phyloP scores from a whole-genome alignment of 2,113 vertebrate genomes.

The Jaculus jaculus region DNA sequence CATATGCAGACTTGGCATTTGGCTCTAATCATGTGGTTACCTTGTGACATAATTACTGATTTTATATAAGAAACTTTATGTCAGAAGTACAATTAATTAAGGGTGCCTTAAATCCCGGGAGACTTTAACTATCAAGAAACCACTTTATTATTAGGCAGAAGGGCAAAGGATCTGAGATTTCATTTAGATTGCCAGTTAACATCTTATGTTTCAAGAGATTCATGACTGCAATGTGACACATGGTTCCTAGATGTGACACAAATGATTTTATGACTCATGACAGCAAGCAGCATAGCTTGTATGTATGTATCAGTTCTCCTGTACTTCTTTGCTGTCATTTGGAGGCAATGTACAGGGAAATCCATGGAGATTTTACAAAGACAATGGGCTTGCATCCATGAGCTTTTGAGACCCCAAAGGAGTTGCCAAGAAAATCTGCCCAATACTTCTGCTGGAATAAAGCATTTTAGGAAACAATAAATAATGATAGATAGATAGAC shows the following conservation, averaged over 20 bases:
- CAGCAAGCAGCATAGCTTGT: not conserved
- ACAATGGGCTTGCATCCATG: not conserved
- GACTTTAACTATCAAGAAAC: not conserved
- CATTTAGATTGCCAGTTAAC: not conserved
- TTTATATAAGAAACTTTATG: not conserved
- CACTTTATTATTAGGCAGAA: not conserved
- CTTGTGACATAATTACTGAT: not conserved
- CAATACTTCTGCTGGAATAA: not conserved
- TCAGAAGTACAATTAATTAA: not conserved
- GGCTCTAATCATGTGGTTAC: not conserved
- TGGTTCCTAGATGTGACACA: not conserved
- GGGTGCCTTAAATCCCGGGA: not conserved
- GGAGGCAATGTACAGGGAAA: not conserved
- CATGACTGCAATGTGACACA: not conserved
- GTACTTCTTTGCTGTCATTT: accelerated
- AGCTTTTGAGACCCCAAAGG: too few relatives aligned
- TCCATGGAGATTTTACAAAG: too few relatives aligned
- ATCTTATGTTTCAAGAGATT: not conserved
- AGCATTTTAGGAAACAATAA: not conserved
- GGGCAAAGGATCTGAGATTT: not conserved
- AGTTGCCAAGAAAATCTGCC: not conserved
- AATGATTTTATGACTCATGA: not conserved
- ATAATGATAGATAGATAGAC: not conserved
- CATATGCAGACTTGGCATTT: not conserved
- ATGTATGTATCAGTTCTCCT: not conserved